A percentile compares a stretch with the other conserved stretches of the same genome.
These are phyloP conservation scores for Trichonephila clavata DNA, from an alignment of 1,140 invertebrate species.

Conservation along the genomic window DNA sequence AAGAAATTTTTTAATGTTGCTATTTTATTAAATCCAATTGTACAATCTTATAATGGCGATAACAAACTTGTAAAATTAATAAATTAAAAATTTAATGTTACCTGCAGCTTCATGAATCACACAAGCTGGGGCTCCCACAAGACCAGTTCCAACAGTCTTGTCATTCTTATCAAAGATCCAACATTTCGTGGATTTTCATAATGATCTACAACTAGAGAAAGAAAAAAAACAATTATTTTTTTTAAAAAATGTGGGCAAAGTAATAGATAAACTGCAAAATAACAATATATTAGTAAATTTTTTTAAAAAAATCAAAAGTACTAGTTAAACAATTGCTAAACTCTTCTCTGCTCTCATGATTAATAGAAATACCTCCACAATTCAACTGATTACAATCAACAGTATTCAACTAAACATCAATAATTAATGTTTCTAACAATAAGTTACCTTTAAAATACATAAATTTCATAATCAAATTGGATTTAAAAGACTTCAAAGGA, in stretches of 20 bases:
- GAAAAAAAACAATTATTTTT: background rate
- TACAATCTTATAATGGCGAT: no score
- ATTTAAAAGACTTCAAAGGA: no score
- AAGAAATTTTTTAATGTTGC: no score
- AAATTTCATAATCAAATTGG: no score
- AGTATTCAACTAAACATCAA: no score
- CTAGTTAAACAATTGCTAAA: no score
- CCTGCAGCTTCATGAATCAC: constrained; percentile 99
- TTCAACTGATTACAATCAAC: no score
- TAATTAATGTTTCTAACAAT: no score
- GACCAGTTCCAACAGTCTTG: constrained; percentile 95
- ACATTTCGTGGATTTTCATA: constrained; percentile 99
- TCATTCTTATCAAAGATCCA: constrained; percentile 98
- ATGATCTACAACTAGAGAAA: constrained; percentile 96
- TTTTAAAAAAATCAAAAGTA: background rate
- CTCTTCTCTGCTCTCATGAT: background rate
- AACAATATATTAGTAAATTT: background rate
- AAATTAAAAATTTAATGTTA: constrained; percentile 82
- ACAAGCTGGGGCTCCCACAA: constrained; percentile 99
- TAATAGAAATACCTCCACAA: background rate
- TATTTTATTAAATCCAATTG: no score
- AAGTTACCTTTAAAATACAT: no score
- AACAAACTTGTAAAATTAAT: no score
- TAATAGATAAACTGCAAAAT: background rate
- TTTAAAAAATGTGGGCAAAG: no score